Evolutionary conservation across 2,797 vertebrate genomes (phyloP).

Genomic region (Carcharodon carcharias): DNA sequence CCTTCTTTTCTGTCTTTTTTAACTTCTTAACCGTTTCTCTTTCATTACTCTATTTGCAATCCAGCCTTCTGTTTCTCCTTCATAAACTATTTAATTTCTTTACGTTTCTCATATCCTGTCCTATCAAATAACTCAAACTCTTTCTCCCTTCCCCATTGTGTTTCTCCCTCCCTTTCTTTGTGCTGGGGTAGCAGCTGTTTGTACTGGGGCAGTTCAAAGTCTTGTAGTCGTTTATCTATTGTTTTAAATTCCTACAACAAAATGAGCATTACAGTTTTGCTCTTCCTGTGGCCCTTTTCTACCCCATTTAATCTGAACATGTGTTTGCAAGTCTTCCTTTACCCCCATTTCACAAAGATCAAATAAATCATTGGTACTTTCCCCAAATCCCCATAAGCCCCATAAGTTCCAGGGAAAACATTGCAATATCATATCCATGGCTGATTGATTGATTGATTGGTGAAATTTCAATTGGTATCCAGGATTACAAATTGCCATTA

Average conservation of each 20-base stretch:
- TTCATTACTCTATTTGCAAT: not conserved
- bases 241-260: constrained; percentile 36
- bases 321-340: constrained; percentile 33
- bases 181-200: not conserved
- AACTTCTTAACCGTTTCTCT: not conserved
- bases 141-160: not conserved
- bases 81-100: not conserved
- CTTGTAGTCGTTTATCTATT: constrained; percentile 36
- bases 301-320: constrained; percentile 28
- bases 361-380: constrained; percentile 33
- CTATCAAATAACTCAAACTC: not conserved
- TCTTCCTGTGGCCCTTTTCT: constrained; percentile 38
- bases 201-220: constrained; percentile 16
- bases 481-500: not conserved
- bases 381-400: not conserved
- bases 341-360: constrained; percentile 33
- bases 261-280: constrained; percentile 3
- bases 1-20: not conserved
- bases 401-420: not conserved
- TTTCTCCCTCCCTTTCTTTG: not conserved
- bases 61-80: not conserved
- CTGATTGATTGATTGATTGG: constrained; percentile 23
- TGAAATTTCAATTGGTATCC: not conserved
- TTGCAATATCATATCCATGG: not conserved
- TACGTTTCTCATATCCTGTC: not conserved